phyloP scores from a whole-genome alignment of 2,888 invertebrate species.

The Lapara coniferarum region DNA sequence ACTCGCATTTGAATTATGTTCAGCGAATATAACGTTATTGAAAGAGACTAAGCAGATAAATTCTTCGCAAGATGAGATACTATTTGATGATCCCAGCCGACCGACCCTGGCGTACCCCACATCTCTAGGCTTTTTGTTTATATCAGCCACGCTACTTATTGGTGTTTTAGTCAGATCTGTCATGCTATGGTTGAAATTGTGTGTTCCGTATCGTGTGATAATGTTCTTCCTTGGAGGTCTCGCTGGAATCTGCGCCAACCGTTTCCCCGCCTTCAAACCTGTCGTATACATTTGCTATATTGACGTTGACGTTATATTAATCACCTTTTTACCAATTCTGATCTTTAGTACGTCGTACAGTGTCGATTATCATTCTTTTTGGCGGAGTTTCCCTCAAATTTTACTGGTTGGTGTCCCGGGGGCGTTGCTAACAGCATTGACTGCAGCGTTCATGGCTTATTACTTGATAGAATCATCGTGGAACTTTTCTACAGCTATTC shows the following conservation, averaged over 20 bases:
- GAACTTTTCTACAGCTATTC: conserved; percentile 61
- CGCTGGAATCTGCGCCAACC: conserved; percentile 63
- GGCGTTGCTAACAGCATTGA: conserved; percentile 60
- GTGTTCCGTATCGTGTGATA: conserved; percentile 67
- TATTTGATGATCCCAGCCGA: conserved; percentile 47
- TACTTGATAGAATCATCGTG: conserved; percentile 67
- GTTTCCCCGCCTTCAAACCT: conserved; percentile 61
- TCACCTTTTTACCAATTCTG: conserved; percentile 63
- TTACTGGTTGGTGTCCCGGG: conserved; percentile 68
- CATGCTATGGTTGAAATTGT: conserved; percentile 63
- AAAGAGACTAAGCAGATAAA: conserved; percentile 25
- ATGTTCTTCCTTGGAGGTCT: conserved; percentile 72
- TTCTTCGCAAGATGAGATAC: conserved; percentile 27
- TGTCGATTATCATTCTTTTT: conserved; percentile 71
- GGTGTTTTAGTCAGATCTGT: conserved; percentile 65
- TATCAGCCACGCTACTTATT: conserved; percentile 60
- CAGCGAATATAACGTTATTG: conserved; percentile 20
- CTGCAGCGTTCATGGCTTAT: conserved; percentile 67
- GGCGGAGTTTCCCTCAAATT: conserved; percentile 70
- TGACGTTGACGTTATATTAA: conserved; percentile 62
- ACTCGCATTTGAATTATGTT: conserved; percentile 32
- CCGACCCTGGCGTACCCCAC: conserved; percentile 62
- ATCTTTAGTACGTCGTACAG: conserved; percentile 71
- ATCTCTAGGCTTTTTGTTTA: conserved; percentile 60
- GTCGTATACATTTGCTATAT: conserved; percentile 64